Percentiles rank a stretch among this genome's conserved stretches.
Evolutionary conservation across 2,113 vertebrate species (phyloP).

Genomic region (Hypomesus transpacificus): DNA sequence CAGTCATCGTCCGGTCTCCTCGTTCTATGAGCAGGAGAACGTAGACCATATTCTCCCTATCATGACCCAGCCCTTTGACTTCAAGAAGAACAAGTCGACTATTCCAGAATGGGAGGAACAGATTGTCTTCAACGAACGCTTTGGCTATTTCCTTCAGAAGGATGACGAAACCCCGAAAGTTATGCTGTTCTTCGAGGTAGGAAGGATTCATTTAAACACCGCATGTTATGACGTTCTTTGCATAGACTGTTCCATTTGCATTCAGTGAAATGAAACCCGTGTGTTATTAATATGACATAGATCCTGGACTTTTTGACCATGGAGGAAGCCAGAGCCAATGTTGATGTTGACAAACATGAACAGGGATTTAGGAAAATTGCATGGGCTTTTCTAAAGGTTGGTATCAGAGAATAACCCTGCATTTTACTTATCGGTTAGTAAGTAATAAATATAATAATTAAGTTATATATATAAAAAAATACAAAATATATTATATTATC

Average conservation of each 20-base stretch:
- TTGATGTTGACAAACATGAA: conserved; percentile 71
- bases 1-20: conserved; percentile 81
- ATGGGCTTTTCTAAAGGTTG: conserved; percentile 97
- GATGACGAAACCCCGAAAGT: conserved; percentile 74
- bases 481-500: not conserved
- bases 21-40: conserved; percentile 81
- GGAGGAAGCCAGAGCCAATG: conserved; percentile 76
- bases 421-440: not conserved
- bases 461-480: too few relatives aligned
- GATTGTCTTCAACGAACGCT: conserved; percentile 92
- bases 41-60: conserved; percentile 84
- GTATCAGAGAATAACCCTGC: not conserved
- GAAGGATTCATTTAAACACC: conserved; percentile 7
- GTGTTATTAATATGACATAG: conserved; percentile 59
- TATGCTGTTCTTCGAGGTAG: conserved; percentile 92
- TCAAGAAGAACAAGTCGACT: conserved; percentile 83
- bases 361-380: conserved; percentile 86
- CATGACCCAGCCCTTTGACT: conserved; percentile 90
- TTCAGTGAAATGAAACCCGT: not conserved
- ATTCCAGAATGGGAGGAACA: conserved; percentile 95
- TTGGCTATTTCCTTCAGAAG: conserved; percentile 82
- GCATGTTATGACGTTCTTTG: not conserved
- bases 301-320: conserved; percentile 87
- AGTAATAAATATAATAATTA: too few relatives aligned
- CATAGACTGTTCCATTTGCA: not conserved